Evolutionary conservation across 2,888 invertebrate species (phyloP), one percentile per base, ranked within the genome.

Genomic region (Eustalomyia histrio): DNA sequence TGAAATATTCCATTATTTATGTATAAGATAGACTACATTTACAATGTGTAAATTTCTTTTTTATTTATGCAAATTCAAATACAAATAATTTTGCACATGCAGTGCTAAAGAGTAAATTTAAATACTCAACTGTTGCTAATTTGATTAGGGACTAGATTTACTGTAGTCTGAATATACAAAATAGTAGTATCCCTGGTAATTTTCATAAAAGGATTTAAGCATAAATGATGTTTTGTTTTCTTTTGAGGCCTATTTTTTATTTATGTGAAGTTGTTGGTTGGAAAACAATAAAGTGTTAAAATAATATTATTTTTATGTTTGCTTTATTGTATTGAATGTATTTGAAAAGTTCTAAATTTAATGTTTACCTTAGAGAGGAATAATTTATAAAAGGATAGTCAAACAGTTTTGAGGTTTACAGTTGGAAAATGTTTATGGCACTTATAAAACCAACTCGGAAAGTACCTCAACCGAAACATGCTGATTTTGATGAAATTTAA

Each of bases 91-190:
- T 61, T 61, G 17, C 61, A 55, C 52, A 47, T 6, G 6, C 14
- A 65, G 10, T 50, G 55, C 24, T 8, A 35, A 29, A 47, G 16
- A 67, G 43, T 61, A 33, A 18, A 58, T 75, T 55, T 76, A 76
- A 71, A 47, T n/a, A n/a, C n/a, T 47, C 83, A 88, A 87, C 87
- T 87, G 89, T 89, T 88, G 87, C 88, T 88, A 89, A 88, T 88
- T 86, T 84, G 87, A 88, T 88, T 88, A 88, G 89, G 85, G 87
- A 86, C 43, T 72, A 52, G 68, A 50, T 50, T 67, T 33, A 33
- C 39, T 50, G 6, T 47, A 47, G n/a, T 47, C 43, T 47, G 5
- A 47, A 47, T 14, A 43, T 14, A 14, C 2, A 14, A n/a, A n/a
- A 7, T n/a, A 47, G 43, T 43, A 50, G 29, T 60, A 47, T 65